Base-by-base conservation (phyloP, 2,888 invertebrate species). In the Drosophila birchii region DNA sequence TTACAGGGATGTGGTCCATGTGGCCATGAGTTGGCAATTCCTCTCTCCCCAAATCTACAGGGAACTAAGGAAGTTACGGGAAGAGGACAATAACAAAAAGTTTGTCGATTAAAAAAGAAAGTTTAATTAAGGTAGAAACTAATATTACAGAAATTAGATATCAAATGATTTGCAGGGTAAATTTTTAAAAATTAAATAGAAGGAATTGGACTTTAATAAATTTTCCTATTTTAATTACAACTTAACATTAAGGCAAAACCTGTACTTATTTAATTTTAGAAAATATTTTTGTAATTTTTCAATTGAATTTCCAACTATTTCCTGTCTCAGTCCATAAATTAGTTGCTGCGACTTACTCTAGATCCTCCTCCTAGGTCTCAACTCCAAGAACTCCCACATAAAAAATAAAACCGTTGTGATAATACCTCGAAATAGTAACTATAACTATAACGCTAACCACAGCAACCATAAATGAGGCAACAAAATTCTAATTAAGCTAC, bases 401-500 rank as follows among this genome's bases (percentile, higher is more conserved):
- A 51, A 55, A 70, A 23, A 29, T 16, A 34, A 34, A 64, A 38
- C 53, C 43, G 34, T 23, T 34, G 14, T 12, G 34, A 11, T 64
- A 64, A 67, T 64, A 26, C 32, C 32, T 53, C 11, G 14, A 45
- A 43, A 38, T 16, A 38, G 39, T 53, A 26, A 32, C 45, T 38
- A 32, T 53, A 26, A 32, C 45, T 38, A 32, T 53, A 72, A 43
- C 20, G 39, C 34, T 29, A 23, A 71, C 47, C 70, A 63, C 44
- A 75, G 71, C 51, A 43, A 59, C 66, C 51, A 72, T 80, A 62
- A 69, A 78, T 71, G 73, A 67, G 62, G 72, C 64, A 64, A 49
- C 59, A 72, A 70, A 79, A 79, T 75, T 80, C 76, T 75, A 80
- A 82, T 85, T 85, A 82, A 84, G 69, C 68, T 55, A 43, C 59